Percentiles rank a stretch among this genome's conserved stretches.
Evolutionary conservation across 2,113 vertebrate genomes (phyloP).

Genomic region (Odobenus rosmarus): DNA sequence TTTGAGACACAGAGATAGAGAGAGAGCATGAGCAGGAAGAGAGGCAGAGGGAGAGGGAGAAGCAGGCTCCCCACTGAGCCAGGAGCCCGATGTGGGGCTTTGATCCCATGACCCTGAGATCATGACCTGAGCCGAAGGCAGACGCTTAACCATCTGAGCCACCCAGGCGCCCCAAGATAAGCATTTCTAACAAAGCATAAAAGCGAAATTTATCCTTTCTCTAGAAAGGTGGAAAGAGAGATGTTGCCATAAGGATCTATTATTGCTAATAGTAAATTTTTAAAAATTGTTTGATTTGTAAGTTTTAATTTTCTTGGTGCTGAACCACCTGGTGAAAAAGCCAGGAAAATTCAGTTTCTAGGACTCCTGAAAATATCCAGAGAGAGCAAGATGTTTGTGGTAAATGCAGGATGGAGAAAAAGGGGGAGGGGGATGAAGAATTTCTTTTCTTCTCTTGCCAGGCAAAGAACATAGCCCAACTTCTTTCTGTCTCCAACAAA

Average conservation of each 20-base stretch:
- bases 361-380: slow-evolving; percentile 35
- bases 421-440: not conserved
- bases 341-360: slow-evolving; percentile 44
- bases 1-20: too few species aligned
- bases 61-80: too few species aligned
- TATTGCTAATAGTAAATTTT: not conserved
- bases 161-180: not conserved
- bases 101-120: too few species aligned
- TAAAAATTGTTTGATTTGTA: too few species aligned
- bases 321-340: slow-evolving; percentile 25
- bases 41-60: too few species aligned
- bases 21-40: too few species aligned
- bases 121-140: too few species aligned
- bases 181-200: not conserved
- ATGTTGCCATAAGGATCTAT: not conserved
- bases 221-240: not conserved
- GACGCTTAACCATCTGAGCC: too few species aligned
- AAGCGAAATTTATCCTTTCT: slow-evolving; percentile 12
- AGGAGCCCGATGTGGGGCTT: too few species aligned
- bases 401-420: slow-evolving; percentile 21
- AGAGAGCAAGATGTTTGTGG: slow-evolving; percentile 55
- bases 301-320: not conserved
- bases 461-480: not conserved
- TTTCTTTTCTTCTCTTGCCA: slow-evolving; percentile 59
- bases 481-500: not conserved